Conservation (phyloP, 2,113 vertebrate genomes). For the Cochlearius cochlearius region DNA sequence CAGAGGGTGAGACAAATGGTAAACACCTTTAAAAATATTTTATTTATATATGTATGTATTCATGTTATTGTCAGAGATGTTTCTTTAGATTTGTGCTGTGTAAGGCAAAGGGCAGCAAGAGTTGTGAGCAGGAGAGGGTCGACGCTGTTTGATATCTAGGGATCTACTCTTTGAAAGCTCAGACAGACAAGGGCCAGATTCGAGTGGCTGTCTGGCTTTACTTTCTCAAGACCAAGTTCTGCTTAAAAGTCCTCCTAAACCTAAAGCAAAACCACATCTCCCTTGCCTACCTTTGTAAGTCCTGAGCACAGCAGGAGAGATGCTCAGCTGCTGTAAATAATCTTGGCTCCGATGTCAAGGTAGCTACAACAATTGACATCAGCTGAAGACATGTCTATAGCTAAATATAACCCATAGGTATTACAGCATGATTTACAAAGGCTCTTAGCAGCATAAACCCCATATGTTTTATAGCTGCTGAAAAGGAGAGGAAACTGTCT, state of each 20-base stretch:
- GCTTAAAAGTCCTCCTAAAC: background rate
- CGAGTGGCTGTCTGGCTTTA: background rate
- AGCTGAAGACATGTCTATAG: background rate
- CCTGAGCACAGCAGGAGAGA: background rate
- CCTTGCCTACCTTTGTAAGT: background rate
- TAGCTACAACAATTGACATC: constrained; percentile 4
- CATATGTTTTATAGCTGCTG: constrained; percentile 22
- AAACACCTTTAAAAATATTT: background rate
- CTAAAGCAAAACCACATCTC: background rate
- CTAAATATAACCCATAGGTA: constrained; percentile 1
- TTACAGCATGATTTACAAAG: background rate
- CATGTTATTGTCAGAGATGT: background rate
- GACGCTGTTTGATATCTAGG: background rate
- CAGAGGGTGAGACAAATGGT: background rate
- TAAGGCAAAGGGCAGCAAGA: background rate
- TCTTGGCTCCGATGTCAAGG: background rate
- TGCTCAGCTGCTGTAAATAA: constrained; percentile 28
- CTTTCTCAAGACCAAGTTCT: background rate
- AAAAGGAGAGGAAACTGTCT: background rate
- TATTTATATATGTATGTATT: background rate
- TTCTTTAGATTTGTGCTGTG: background rate
- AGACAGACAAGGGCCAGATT: background rate
- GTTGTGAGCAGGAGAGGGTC: background rate
- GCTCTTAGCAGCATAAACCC: background rate
- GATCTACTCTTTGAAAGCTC: background rate